Evolutionary conservation across 2,797 vertebrate genomes (phyloP).

Genomic region (Microcaecilia unicolor): DNA sequence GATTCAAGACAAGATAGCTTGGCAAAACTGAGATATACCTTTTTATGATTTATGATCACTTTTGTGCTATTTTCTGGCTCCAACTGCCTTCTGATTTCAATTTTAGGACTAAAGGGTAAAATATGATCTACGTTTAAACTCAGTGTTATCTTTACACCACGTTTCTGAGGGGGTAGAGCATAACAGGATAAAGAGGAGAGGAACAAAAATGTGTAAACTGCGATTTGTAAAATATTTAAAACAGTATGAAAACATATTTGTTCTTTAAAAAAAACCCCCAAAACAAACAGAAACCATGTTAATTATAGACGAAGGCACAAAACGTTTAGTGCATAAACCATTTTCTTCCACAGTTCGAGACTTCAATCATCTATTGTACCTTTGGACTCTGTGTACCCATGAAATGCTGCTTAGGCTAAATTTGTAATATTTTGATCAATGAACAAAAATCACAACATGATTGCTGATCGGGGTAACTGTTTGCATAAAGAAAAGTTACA

Average conservation of each 20-base stretch:
- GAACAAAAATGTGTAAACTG: slow-evolving; percentile 9
- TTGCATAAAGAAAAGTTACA: slow-evolving; percentile 32
- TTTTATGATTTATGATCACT: too few relatives aligned
- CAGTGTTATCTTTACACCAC: too few relatives aligned
- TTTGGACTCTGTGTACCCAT: slow-evolving; percentile 49
- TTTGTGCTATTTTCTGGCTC: too few relatives aligned
- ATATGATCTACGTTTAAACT: too few relatives aligned
- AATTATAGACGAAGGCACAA: slow-evolving; percentile 68
- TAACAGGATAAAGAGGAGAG: too few relatives aligned
- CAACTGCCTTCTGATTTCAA: too few relatives aligned
- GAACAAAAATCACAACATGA: slow-evolving; percentile 37
- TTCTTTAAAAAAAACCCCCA: too few relatives aligned
- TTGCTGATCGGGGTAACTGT: slow-evolving; percentile 39
- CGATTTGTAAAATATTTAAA: slow-evolving; percentile 33
- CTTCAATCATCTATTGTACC: slow-evolving; percentile 29
- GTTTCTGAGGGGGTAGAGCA: too few relatives aligned
- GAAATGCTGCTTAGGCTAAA: slow-evolving; percentile 31
- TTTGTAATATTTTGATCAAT: slow-evolving; percentile 31
- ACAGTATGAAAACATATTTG: slow-evolving; percentile 37
- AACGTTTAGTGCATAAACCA: slow-evolving; percentile 64
- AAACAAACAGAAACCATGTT: slow-evolving; percentile 53
- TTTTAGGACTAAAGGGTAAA: too few relatives aligned
- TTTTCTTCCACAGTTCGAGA: slow-evolving; percentile 47
- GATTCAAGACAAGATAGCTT: too few relatives aligned
- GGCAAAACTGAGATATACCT: too few relatives aligned